A percentile compares a stretch with the other conserved stretches of the same genome.
These are phyloP conservation scores for Pangasius krempfi DNA, from an alignment of 2,797 vertebrate species.

Conservation along the genomic window DNA sequence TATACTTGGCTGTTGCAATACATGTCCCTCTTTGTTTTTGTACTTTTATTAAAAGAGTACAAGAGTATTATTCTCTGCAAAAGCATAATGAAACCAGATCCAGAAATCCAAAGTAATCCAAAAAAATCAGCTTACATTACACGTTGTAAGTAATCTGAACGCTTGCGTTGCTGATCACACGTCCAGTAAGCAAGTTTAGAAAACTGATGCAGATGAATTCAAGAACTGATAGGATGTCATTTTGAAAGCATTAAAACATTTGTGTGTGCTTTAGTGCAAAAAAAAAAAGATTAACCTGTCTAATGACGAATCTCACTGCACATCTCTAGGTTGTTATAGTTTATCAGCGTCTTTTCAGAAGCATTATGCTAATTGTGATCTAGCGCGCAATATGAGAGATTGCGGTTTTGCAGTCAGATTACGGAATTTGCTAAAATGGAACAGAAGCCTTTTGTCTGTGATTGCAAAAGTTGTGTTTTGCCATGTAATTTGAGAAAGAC, in stretches of 20 bases:
- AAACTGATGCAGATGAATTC: neutral
- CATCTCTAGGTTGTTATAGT: neutral
- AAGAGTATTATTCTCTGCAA: neutral
- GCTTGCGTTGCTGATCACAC: neutral
- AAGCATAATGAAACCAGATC: neutral
- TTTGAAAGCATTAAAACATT: neutral
- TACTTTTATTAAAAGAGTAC: neutral
- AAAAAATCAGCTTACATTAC: neutral
- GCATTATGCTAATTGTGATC: neutral
- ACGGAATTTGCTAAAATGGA: neutral
- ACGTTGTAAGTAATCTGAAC: neutral
- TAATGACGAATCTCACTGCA: neutral
- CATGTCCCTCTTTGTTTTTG: neutral
- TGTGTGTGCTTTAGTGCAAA: neutral
- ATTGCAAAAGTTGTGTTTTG: neutral
- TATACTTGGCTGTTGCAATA: neutral
- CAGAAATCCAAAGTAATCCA: neutral
- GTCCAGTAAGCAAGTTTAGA: neutral
- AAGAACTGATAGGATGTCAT: neutral
- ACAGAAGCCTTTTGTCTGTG: neutral
- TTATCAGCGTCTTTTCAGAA: slow-evolving; percentile 4
- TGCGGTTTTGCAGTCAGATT: neutral
- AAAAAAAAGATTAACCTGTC: neutral
- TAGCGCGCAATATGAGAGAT: neutral
- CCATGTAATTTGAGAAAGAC: neutral